phyloP scores from a whole-genome alignment of 2,113 vertebrate genomes.

The Oreochromis aureus region DNA sequence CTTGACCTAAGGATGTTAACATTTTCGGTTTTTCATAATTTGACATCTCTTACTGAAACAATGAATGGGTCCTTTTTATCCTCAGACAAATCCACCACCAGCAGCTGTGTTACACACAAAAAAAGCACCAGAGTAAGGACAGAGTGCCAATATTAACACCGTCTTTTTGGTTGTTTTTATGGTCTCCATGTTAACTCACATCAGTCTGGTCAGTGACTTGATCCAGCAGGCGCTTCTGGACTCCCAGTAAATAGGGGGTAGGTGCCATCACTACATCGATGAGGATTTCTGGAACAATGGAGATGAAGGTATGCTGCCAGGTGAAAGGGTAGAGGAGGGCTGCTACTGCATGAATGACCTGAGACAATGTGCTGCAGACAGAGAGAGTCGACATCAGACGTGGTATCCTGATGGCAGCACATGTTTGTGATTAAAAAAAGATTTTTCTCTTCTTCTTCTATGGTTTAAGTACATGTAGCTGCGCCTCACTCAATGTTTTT shows the following conservation, averaged over 20 bases:
- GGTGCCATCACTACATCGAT: constrained; percentile 91
- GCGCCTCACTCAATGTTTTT: background rate
- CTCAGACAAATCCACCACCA: constrained; percentile 84
- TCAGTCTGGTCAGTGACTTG: constrained; percentile 76
- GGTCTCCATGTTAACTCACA: constrained; percentile 45
- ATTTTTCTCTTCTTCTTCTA: background rate
- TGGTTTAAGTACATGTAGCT: background rate
- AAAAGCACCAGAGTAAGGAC: background rate
- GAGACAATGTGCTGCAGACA: constrained; percentile 81
- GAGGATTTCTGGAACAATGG: constrained; percentile 87
- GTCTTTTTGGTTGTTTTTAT: background rate
- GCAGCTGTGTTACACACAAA: constrained; percentile 67
- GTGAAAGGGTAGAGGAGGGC: constrained; percentile 95
- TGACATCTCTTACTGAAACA: constrained; percentile 67
- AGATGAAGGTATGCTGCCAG: constrained; percentile 96
- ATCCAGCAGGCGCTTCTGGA: constrained; percentile 79
- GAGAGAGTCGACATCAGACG: background rate
- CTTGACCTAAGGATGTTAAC: background rate
- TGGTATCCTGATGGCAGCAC: background rate
- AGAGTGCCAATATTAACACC: background rate
- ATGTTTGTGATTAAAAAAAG: background rate
- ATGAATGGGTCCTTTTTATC: constrained; percentile 73
- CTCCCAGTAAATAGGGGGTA: constrained; percentile 91
- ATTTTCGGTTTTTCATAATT: background rate
- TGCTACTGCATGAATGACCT: constrained; percentile 86